phyloP scores from a whole-genome alignment of 2,113 vertebrate genomes.

The Oryctolagus cuniculus region DNA sequence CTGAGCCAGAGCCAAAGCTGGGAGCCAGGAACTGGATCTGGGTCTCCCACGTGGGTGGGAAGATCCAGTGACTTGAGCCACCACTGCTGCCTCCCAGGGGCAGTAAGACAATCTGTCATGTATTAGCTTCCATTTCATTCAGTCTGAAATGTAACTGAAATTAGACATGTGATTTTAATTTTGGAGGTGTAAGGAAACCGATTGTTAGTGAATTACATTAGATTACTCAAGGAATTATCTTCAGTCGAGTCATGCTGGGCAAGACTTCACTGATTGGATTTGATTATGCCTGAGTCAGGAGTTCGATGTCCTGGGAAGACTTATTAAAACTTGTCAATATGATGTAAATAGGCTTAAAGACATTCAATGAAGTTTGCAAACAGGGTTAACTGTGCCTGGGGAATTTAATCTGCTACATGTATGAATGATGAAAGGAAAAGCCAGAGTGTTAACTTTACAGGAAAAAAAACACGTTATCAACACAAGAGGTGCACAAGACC shows the following conservation, averaged over 20 bases:
- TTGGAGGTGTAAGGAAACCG: background rate
- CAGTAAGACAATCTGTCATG: background rate
- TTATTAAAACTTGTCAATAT: constrained; percentile 32
- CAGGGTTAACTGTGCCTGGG: background rate
- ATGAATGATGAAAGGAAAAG: background rate
- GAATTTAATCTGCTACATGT: constrained; percentile 10
- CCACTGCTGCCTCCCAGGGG: no score
- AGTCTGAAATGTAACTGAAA: background rate
- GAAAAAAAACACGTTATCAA: background rate
- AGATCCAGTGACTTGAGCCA: no score
- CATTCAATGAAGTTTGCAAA: constrained; percentile 30
- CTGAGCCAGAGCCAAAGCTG: no score
- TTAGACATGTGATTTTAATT: background rate
- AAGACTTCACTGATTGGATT: background rate
- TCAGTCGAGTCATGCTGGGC: background rate
- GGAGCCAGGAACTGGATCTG: no score
- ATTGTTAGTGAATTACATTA: background rate
- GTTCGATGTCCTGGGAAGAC: background rate
- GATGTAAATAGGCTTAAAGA: constrained; percentile 35
- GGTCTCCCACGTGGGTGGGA: no score
- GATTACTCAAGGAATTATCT: constrained; percentile 16
- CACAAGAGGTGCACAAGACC: background rate
- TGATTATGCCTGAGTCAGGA: background rate
- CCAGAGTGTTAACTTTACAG: constrained; percentile 19
- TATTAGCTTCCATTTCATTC: background rate